A percentile compares a stretch with the other conserved stretches of the same genome.
phyloP scores from a whole-genome alignment of 2,797 vertebrate genomes.

The Lacerta agilis region DNA sequence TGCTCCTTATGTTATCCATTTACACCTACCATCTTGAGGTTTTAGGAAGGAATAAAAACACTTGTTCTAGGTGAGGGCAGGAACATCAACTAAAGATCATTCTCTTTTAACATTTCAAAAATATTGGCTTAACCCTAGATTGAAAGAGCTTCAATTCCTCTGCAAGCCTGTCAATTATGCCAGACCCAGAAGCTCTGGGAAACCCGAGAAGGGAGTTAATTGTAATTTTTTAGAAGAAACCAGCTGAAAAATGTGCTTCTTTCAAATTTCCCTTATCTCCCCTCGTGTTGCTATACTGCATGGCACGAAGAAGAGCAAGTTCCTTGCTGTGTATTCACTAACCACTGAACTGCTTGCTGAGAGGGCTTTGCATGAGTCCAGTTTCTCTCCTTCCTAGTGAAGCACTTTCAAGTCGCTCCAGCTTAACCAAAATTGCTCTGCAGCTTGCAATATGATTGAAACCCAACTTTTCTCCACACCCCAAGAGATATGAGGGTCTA shows the following conservation, averaged over 20 bases:
- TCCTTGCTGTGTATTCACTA: not conserved
- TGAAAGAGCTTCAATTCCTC: not conserved
- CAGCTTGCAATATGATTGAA: not conserved
- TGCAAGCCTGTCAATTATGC: not conserved
- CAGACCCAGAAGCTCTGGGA: not conserved
- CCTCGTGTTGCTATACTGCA: not conserved
- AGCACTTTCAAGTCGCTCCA: constrained; percentile 4
- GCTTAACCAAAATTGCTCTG: not conserved
- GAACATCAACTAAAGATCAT: not conserved
- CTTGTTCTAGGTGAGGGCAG: no score
- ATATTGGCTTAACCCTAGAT: not conserved
- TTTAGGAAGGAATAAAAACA: not conserved
- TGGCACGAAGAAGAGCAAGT: not conserved
- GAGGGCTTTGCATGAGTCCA: not conserved
- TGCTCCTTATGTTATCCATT: not conserved
- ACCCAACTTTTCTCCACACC: not conserved
- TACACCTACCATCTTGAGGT: not conserved
- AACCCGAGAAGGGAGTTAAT: not conserved
- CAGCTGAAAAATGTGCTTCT: not conserved
- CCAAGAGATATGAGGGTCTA: constrained; percentile 3
- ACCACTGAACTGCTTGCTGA: not conserved
- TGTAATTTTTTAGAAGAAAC: not conserved
- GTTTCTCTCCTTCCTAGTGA: not conserved
- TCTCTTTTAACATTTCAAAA: not conserved
- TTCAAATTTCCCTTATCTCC: constrained; percentile 55